Conservation (phyloP, 2,888 invertebrate genomes). For the Smittia sp. region DNA sequence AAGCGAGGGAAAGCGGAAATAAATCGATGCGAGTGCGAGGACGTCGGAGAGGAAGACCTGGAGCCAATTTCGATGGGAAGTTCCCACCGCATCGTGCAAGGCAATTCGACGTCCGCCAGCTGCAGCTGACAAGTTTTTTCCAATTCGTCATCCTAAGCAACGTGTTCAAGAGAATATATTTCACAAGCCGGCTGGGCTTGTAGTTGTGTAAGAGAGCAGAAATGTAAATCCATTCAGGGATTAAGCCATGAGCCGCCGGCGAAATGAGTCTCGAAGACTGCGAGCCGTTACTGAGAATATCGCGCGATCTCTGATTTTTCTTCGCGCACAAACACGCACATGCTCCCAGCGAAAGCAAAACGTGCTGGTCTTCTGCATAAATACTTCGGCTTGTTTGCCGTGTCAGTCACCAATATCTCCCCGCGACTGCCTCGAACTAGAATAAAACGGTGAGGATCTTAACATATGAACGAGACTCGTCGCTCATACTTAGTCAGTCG, state of each 20-base stretch:
- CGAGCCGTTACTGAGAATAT: no score
- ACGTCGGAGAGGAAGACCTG: no score
- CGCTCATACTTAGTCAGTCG: neutral
- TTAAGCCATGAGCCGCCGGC: neutral
- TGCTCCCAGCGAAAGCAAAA: neutral
- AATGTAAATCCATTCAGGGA: conserved; percentile 8
- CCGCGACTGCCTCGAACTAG: neutral
- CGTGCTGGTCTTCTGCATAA: conserved; percentile 10
- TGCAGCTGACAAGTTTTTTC: neutral
- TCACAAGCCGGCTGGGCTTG: conserved; percentile 1
- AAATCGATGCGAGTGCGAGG: neutral
- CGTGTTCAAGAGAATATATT: neutral
- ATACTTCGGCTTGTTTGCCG: neutral
- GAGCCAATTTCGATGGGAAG: no score
- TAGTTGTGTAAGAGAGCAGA: neutral
- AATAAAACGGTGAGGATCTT: neutral
- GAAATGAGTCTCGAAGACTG: no score
- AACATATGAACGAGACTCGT: neutral
- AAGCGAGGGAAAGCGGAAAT: neutral
- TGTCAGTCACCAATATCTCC: neutral
- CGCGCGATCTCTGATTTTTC: neutral
- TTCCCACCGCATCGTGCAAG: neutral
- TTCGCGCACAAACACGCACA: conserved; percentile 3
- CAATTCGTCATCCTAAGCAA: neutral
- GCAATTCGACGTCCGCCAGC: neutral